A percentile compares a stretch with the other conserved stretches of the same genome.
Conservation (phyloP, 2,113 vertebrate species). For the Rhinichthys klamathensis region DNA sequence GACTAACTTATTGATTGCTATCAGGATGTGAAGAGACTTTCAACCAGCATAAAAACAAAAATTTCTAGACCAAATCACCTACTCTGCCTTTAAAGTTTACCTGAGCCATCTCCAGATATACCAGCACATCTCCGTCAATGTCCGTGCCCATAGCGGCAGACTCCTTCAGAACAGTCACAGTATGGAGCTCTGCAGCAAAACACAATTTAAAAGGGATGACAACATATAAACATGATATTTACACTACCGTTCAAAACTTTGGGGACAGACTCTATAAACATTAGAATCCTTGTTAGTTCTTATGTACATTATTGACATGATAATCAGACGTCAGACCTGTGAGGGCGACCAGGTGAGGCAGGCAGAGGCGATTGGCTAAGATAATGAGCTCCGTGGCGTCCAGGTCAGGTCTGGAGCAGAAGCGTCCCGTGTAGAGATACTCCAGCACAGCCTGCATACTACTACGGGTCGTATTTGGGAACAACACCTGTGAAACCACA, state of each 20-base stretch:
- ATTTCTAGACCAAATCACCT: too few relatives aligned
- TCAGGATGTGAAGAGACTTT: too few relatives aligned
- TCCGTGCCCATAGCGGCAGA: conserved; percentile 81
- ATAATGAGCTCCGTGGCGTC: conserved; percentile 86
- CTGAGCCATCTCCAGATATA: conserved; percentile 86
- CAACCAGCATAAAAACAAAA: too few relatives aligned
- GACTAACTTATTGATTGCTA: too few relatives aligned
- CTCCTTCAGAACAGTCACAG: conserved; percentile 82
- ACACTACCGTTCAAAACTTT: background rate
- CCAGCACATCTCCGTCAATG: conserved; percentile 84
- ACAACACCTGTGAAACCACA: conserved; percentile 74
- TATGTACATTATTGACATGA: background rate
- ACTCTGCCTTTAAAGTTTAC: conserved; percentile 58
- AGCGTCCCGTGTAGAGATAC: conserved; percentile 84
- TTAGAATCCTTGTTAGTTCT: background rate
- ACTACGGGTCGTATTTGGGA: conserved; percentile 83
- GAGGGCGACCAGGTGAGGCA: conserved; percentile 83
- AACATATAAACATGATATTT: background rate
- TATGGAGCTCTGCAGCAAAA: conserved; percentile 79
- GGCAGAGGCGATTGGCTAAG: conserved; percentile 84
- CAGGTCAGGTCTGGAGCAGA: conserved; percentile 82
- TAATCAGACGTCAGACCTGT: conserved; percentile 69
- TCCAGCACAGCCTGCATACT: conserved; percentile 86
- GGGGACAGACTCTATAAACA: too few relatives aligned
- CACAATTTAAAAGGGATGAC: background rate